Conservation (phyloP, 2,113 vertebrate species). For the Pangasianodon gigas region DNA sequence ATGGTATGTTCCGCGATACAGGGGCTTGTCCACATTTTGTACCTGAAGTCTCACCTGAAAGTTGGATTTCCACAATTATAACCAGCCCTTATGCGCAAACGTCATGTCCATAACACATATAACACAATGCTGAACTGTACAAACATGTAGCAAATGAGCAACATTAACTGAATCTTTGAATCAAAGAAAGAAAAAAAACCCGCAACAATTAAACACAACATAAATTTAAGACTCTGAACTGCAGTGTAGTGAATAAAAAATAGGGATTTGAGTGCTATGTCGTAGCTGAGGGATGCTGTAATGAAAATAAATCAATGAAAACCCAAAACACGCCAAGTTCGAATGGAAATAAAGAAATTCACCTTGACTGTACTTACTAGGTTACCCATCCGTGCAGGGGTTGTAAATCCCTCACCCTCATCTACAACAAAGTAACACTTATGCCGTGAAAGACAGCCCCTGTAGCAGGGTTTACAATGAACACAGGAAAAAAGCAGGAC, state of each 20-base stretch:
- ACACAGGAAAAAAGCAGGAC: slow-evolving; percentile 54
- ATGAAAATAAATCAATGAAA: slow-evolving; percentile 27
- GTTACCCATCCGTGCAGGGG: slow-evolving; percentile 87
- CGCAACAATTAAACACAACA: slow-evolving; percentile 6
- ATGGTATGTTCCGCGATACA: slow-evolving; percentile 82
- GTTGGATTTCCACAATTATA: slow-evolving; percentile 20
- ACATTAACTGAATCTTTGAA: slow-evolving; percentile 25
- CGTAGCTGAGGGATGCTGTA: slow-evolving; percentile 37
- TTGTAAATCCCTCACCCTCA: slow-evolving; percentile 85
- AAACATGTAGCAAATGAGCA: not conserved
- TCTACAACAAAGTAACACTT: slow-evolving; percentile 95
- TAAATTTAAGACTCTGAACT: slow-evolving; percentile 40
- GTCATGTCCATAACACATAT: not conserved
- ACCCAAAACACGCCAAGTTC: slow-evolving; percentile 71
- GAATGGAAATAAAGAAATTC: slow-evolving; percentile 79
- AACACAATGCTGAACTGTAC: slow-evolving; percentile 18
- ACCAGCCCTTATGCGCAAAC: not conserved
- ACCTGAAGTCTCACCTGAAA: slow-evolving; percentile 85
- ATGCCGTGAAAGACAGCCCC: slow-evolving; percentile 87
- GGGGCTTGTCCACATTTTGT: slow-evolving; percentile 78
- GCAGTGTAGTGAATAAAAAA: slow-evolving; percentile 41
- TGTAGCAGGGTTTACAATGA: slow-evolving; percentile 80
- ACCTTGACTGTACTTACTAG: slow-evolving; percentile 93
- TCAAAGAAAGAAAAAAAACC: slow-evolving; percentile 4
- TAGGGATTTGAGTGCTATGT: slow-evolving; percentile 60